Base-by-base conservation (phyloP, 2,797 vertebrate genomes). In the Hippocampus kuda region DNA sequence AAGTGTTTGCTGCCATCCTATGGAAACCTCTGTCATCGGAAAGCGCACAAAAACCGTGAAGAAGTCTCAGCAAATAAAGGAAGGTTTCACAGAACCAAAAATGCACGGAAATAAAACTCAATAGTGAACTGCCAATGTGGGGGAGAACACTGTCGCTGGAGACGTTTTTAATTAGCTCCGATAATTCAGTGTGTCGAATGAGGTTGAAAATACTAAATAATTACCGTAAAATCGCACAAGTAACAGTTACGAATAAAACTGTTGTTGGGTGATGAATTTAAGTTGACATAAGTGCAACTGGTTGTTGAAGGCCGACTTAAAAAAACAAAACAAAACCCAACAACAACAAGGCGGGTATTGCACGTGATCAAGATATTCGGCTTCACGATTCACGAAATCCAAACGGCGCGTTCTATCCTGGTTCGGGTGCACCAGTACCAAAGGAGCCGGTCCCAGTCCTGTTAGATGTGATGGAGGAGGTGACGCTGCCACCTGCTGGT, bases 401-500 rank as follows among this genome's bases (percentile, higher is more conserved):
- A 63, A 11, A 6, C 2, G 12, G 10, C 30, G 22, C 9, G 42
- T 26, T 65, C 63, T 65, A 65, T 65, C 63, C 63, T 20, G 63
- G 63, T n/a, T 65, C 63, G 26, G 63, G 24, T 30, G 44, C 63
- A 27, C 24, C 26, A 15, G 63, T 65, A 65, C 44, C 44, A 49
- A 65, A 49, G 24, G 7, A 2, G 30, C 30, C 27, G 2, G 42
- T 44, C 65, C 61, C 72, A 13, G 83, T 81, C 66, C 56, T 48
- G 62, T 83, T 84, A 68, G 83, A 80, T 62, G 81, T 79, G 72
- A 42, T 18, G n/a, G 48, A 3, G 18, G 71, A 20, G 8, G 30
- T 41, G 38, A 67, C 76, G 27, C n/a, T 46, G 54, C 57, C 63
- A 24, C 75, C 70, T 38, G 77, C 62, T 24, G 78, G 68, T 20